Base-by-base conservation (phyloP, 1,140 invertebrate species). In the Caenorhabditis remanei region DNA sequence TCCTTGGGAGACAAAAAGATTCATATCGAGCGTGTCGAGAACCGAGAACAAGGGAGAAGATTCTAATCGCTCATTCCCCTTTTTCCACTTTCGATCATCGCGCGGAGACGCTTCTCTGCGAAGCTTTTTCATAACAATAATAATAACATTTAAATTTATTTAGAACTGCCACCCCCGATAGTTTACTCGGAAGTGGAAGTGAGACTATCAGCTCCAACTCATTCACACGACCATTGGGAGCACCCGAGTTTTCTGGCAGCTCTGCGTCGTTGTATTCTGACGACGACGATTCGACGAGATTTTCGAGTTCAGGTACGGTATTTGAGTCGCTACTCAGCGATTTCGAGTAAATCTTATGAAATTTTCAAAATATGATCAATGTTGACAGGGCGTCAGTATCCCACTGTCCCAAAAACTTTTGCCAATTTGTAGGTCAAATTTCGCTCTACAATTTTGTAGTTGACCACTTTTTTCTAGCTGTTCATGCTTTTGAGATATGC, bases 211-310 rank as follows among this genome's bases (percentile, higher is more conserved):
- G 71, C 11, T 79, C 71, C 11, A 79, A 50, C n/a, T 79, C 71
- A 3, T 79, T 50, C 24, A n/a, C n/a, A 5, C 16, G 71, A 6
- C 71, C 71, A 43, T 16, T 79, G 2, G 71, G 71, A 4, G 71
- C 71, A 53, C 71, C 71, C 9, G 71, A 79, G n/a, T 79, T 79
- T 32, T 50, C 71, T 50, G 71, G 71, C 53, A 79, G 71, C 19
- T 79, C 71, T 21, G 71, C 71, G 4, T 79, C 71, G 4, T 53
- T 79, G 46, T 79, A 79, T 79, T 79, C 71, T 13, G 71, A 79
- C 71, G 71, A 79, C 71, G 71, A 79, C 71, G 71, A 79, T 79
- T 79, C 71, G 53, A 50, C 71, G 9, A n/a, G 71, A 32, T 79
- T 79, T 14, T 79, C 71, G 21, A 53, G 46, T 24, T 79, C 71